phyloP scores from a whole-genome alignment of 2,888 invertebrate genomes.

The Acrobasis repandana region DNA sequence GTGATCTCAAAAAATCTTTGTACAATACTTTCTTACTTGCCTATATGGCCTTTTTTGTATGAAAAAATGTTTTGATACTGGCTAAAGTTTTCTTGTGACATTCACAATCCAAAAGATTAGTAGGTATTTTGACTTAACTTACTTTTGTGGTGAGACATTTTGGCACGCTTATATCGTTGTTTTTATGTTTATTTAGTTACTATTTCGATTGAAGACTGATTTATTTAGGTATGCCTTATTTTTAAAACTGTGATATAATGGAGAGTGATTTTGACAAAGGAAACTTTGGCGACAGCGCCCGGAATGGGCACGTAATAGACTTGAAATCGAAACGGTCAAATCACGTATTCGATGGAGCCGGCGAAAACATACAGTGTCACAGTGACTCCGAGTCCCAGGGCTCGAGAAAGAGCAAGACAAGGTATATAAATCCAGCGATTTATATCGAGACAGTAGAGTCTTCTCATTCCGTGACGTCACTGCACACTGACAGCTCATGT shows the following conservation, averaged over 20 bases:
- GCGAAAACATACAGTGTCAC: constrained; percentile 69
- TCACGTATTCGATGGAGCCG: constrained; percentile 73
- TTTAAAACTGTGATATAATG: constrained; percentile 40
- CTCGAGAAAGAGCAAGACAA: constrained; percentile 69
- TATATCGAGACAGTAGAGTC: constrained; percentile 79
- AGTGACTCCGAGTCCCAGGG: constrained; percentile 71
- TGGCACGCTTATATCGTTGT: constrained; percentile 37
- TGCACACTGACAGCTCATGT: constrained; percentile 57
- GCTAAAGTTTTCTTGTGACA: constrained; percentile 22
- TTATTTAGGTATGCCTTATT: constrained; percentile 13
- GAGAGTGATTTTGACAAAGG: constrained; percentile 60
- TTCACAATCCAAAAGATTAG: constrained; percentile 33
- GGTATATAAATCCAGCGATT: constrained; percentile 84
- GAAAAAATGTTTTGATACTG: constrained; percentile 6
- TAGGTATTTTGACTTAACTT: constrained; percentile 36
- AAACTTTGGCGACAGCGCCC: constrained; percentile 67
- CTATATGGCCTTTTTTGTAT: neutral
- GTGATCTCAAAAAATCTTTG: no score
- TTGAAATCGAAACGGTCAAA: constrained; percentile 51
- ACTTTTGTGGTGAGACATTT: constrained; percentile 44
- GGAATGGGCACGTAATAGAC: constrained; percentile 47
- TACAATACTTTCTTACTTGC: no score
- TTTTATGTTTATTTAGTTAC: constrained; percentile 44
- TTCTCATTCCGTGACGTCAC: constrained; percentile 68
- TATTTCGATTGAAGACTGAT: constrained; percentile 30